Evolutionary conservation across 2,888 invertebrate genomes (phyloP), one percentile per base, ranked within the genome.

Genomic region (Drosophila mulleri): DNA sequence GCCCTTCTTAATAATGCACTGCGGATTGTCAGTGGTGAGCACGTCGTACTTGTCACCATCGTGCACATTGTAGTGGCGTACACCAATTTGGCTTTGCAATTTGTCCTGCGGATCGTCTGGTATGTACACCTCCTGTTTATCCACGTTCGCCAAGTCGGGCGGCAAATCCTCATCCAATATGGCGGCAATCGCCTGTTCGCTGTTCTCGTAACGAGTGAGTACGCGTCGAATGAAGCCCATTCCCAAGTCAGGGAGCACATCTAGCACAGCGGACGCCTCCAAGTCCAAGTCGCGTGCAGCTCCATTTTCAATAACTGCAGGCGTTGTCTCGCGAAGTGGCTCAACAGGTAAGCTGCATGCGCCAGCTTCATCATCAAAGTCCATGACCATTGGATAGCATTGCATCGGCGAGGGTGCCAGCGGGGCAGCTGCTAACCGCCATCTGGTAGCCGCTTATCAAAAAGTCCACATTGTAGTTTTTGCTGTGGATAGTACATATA

Each of bases 101-200:
- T 91, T 89, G 86, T 95, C 95, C 67, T 94, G 90, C 0, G 93
- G 90, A 87, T 96, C 96, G 18, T 94, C 94, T 0, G 96, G 96
- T 76, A 96, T 95, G 72, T 95, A 94, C 1, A 95, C 94, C 54
- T 95, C 92, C 9, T 92, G 92, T 48, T 93, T 93, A 92, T 96
- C 95, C 12, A 83, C 83, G n/a, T 90, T 65, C 2, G 80, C 83
- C 35, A 93, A 72, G 82, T 93, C 93, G 0, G 93, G 92, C 12
- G 93, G 92, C n/a, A 93, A 75, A 82, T 93, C 93, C 20, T 90
- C 95, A 92, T 98, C 98, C 56, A 98, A 92, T 68, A 98, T 94
- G 53, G 96, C 96, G 91, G 97, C 96, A 68, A 98, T 96, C 4
- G 97, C 97, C 80, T 95, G 94, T 78, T 96, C 96, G 0, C 95